Percentiles rank a stretch among this genome's conserved stretches.
These are phyloP conservation scores for Smittia aterrima DNA, from an alignment of 2,888 invertebrate species.

Conservation along the genomic window DNA sequence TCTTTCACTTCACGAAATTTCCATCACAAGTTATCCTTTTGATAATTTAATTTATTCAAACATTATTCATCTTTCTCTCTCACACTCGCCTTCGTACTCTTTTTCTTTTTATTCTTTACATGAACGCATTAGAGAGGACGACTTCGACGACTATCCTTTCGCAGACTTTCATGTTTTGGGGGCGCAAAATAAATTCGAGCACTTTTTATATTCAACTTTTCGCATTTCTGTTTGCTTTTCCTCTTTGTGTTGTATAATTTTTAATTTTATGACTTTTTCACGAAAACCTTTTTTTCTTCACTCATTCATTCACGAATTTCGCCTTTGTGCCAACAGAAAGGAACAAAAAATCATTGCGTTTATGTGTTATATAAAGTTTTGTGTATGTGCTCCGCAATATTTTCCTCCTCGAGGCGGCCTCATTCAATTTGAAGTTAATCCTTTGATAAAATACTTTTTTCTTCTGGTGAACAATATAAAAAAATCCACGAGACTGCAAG, in stretches of 20 bases:
- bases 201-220: constrained; percentile 22
- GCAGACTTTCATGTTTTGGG: constrained; percentile 8
- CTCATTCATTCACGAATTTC: constrained; percentile 6
- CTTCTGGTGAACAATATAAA: constrained; percentile 14
- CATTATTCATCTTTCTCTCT: constrained; percentile 25
- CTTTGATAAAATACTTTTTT: constrained; percentile 29
- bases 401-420: constrained; percentile 9
- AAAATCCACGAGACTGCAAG: constrained; percentile 4
- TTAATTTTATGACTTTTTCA: constrained; percentile 31
- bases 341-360: constrained; percentile 22
- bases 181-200: background rate
- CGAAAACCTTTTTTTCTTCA: background rate
- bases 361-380: background rate
- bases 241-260: constrained; percentile 11
- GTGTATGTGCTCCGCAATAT: background rate
- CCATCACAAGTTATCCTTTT: constrained; percentile 23
- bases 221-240: constrained; percentile 19
- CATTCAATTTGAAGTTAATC: constrained; percentile 35
- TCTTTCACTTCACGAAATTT: constrained; percentile 8
- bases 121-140: constrained; percentile 1
- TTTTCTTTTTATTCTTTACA: constrained; percentile 12
- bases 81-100: background rate
- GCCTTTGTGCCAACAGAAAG: background rate
- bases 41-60: constrained; percentile 40
- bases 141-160: background rate